phyloP scores from a whole-genome alignment of 2,113 vertebrate genomes.

The Gallinago jamesoni region DNA sequence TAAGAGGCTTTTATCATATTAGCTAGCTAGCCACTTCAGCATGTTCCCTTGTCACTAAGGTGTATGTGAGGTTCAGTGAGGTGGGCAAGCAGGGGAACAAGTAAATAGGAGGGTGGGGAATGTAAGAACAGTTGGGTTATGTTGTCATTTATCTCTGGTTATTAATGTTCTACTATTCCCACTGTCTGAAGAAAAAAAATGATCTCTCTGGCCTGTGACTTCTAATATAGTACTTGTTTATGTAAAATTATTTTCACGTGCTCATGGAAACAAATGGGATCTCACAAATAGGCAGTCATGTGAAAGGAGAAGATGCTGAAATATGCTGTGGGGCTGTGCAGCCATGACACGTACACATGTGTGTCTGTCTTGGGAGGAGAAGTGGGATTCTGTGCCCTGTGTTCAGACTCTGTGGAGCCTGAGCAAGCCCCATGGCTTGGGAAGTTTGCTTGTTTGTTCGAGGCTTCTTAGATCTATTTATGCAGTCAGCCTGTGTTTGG shows the following conservation, averaged over 20 bases:
- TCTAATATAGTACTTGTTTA: neutral
- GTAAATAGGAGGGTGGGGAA: neutral
- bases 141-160: neutral
- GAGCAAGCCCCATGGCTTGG: neutral
- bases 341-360: neutral
- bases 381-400: neutral
- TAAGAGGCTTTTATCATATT: conserved; percentile 1
- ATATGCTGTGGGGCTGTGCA: neutral
- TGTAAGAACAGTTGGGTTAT: neutral
- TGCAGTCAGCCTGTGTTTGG: neutral
- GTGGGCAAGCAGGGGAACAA: neutral
- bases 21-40: neutral
- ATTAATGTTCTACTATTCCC: neutral
- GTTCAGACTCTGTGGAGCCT: neutral
- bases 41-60: neutral
- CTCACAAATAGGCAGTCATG: neutral
- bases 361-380: neutral
- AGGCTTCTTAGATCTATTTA: neutral
- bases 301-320: neutral
- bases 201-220: neutral
- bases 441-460: neutral
- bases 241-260: neutral
- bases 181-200: neutral
- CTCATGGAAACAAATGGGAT: neutral
- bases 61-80: neutral